phyloP scores from a whole-genome alignment of 2,113 vertebrate species.

The Enhydra lutris region DNA sequence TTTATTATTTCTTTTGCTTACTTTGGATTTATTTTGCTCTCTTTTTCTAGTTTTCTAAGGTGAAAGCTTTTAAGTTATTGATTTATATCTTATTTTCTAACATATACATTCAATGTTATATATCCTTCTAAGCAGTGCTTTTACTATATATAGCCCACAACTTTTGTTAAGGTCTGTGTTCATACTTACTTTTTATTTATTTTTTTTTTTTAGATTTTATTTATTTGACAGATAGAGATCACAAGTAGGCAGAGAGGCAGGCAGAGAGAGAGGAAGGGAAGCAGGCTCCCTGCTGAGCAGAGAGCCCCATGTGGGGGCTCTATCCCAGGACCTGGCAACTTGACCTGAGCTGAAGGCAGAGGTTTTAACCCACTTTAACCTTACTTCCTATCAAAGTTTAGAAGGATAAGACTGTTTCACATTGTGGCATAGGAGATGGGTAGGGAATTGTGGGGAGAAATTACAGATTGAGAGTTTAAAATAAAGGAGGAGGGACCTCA shows the following conservation, averaged over 20 bases:
- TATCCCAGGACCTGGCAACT: too few relatives aligned
- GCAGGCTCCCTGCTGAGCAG: too few relatives aligned
- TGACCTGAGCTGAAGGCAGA: too few relatives aligned
- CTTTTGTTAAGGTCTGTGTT: background rate
- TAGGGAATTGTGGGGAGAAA: background rate
- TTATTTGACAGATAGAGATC: too few relatives aligned
- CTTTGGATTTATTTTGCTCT: background rate
- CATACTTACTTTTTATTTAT: background rate
- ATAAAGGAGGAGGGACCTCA: background rate
- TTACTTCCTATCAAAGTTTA: background rate
- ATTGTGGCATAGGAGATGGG: background rate
- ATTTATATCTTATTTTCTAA: background rate
- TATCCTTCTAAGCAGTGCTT: background rate
- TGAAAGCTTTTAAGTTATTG: background rate
- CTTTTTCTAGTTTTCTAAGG: background rate
- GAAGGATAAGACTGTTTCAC: background rate
- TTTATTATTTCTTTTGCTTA: background rate
- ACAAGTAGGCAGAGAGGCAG: too few relatives aligned
- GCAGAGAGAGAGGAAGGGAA: too few relatives aligned
- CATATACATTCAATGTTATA: background rate
- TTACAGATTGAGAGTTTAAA: constrained; percentile 34
- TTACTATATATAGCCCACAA: background rate
- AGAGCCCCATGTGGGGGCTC: too few relatives aligned
- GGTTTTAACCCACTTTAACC: too few relatives aligned
- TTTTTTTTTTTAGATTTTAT: too few relatives aligned